Conservation (phyloP, 2,888 invertebrate genomes). For the Cyrtodaria siliqua region DNA sequence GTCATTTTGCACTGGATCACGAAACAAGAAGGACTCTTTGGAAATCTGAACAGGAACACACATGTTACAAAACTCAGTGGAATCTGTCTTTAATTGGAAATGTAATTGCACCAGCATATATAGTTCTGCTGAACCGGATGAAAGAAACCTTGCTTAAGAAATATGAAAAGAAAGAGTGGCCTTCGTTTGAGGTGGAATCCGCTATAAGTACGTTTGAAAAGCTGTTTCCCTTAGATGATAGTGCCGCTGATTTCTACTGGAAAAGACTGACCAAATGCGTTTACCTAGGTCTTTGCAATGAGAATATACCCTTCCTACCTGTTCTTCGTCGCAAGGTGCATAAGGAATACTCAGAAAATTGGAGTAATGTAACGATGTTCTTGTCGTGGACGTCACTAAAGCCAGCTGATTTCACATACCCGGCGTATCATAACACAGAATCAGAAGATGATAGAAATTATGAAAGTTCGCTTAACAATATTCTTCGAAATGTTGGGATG, state of each 20-base stretch:
- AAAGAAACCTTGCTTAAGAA: conserved; percentile 39
- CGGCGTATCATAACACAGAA: no score
- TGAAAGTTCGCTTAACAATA: conserved; percentile 11
- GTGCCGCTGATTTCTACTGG: conserved; percentile 38
- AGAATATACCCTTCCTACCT: conserved; percentile 29
- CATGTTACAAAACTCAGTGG: conserved; percentile 77
- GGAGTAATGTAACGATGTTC: not conserved
- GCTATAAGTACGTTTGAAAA: conserved; percentile 18
- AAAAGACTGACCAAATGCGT: conserved; percentile 32
- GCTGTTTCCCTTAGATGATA: conserved; percentile 37
- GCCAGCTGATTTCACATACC: no score
- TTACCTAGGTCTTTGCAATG: conserved; percentile 17
- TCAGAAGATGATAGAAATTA: no score
- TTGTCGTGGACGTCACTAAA: no score
- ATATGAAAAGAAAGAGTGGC: not conserved
- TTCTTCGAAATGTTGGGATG: conserved; percentile 29
- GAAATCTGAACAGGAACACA: conserved; percentile 56
- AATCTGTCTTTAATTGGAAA: conserved; percentile 71
- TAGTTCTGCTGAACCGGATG: conserved; percentile 53
- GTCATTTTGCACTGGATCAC: conserved; percentile 77
- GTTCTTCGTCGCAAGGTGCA: not conserved
- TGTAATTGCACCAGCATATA: conserved; percentile 77
- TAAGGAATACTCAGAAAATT: not conserved
- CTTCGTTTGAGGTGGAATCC: not conserved
- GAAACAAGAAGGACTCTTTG: conserved; percentile 72